These are phyloP conservation scores for Thymallus thymallus DNA, from an alignment of 2,113 vertebrate genomes.

Conservation along the genomic window DNA sequence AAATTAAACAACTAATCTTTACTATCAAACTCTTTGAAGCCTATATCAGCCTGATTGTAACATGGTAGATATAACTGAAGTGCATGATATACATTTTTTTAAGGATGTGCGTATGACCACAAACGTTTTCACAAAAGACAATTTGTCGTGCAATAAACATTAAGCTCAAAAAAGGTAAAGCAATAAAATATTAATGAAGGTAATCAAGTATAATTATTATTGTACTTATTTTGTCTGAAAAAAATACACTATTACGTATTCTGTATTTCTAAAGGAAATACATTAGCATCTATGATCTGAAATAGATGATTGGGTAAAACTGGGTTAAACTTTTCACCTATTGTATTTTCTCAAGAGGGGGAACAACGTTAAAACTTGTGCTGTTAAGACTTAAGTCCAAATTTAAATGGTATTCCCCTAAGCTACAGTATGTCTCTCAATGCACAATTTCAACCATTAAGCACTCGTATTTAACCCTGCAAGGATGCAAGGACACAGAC, in stretches of 20 bases:
- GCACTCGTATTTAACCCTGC: conserved; percentile 5
- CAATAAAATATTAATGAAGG: too few relatives aligned
- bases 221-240: neutral
- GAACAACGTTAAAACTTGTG: too few relatives aligned
- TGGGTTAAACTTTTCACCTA: too few relatives aligned
- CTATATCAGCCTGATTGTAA: neutral
- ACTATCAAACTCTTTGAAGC: neutral
- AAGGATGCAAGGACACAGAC: neutral
- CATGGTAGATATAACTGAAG: neutral
- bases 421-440: neutral
- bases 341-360: too few relatives aligned
- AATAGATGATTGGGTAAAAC: too few relatives aligned
- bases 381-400: neutral
- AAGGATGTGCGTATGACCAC: too few relatives aligned
- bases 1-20: neutral
- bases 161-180: neutral
- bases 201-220: neutral
- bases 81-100: neutral
- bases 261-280: neutral
- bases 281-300: neutral
- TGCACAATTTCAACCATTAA: conserved; percentile 34
- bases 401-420: neutral
- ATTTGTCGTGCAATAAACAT: too few relatives aligned
- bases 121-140: too few relatives aligned
- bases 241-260: neutral